A percentile compares a stretch with the other conserved stretches of the same genome.
Evolutionary conservation across 1,140 invertebrate species (phyloP).

Genomic region (Camponotus vicinus): DNA sequence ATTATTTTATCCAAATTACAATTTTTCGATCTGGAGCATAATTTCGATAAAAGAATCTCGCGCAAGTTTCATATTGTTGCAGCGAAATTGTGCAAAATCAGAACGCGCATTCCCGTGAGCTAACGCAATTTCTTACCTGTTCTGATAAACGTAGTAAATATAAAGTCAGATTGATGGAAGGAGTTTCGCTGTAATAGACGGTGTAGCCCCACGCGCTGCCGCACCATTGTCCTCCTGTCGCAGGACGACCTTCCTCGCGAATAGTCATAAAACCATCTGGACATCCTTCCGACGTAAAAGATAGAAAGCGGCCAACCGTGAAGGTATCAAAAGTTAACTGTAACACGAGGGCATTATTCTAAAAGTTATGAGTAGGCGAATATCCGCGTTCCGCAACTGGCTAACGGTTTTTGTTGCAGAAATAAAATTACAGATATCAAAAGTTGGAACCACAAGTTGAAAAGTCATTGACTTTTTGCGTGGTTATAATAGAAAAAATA

Average conservation of each 20-base stretch:
- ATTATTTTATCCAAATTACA: conserved; percentile 17
- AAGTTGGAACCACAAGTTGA: conserved; percentile 37
- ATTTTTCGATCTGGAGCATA: background rate
- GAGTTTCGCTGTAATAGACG: conserved; percentile 94
- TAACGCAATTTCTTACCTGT: conserved; percentile 86
- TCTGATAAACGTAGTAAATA: conserved; percentile 90
- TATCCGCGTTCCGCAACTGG: conserved; percentile 17
- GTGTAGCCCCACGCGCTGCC: conserved; percentile 94
- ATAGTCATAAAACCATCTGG: conserved; percentile 94
- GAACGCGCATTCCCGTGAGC: conserved; percentile 21
- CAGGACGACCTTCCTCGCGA: conserved; percentile 90
- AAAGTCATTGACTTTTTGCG: background rate
- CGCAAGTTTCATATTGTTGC: background rate
- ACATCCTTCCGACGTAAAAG: conserved; percentile 92
- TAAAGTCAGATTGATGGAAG: conserved; percentile 92
- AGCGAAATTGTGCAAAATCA: conserved; percentile 30
- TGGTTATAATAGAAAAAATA: conserved; percentile 29
- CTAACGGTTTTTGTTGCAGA: conserved; percentile 29
- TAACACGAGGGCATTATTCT: conserved; percentile 62
- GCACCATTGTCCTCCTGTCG: conserved; percentile 93
- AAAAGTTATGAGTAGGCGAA: conserved; percentile 57
- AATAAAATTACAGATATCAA: conserved; percentile 52
- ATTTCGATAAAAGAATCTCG: background rate
- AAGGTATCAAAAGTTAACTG: conserved; percentile 92
- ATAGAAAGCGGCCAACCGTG: conserved; percentile 91